Conservation (phyloP, 2,888 invertebrate genomes). For the Zygogramma bicolorata region DNA sequence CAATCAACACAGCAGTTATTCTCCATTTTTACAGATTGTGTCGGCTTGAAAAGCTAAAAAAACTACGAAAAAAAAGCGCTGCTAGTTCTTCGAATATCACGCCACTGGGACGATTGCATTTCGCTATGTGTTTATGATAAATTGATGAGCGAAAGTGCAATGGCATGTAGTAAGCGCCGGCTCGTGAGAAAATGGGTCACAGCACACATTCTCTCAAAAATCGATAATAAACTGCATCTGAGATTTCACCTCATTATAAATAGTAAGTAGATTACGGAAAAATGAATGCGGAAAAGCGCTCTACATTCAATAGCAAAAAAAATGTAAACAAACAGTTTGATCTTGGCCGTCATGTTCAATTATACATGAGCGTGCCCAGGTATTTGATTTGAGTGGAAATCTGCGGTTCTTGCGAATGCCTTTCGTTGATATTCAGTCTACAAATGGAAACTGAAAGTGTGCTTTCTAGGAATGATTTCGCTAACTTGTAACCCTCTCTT, state of each 20-base stretch:
- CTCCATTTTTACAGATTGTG: too few species aligned
- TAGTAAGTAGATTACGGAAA: constrained; percentile 57
- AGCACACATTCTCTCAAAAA: constrained; percentile 59
- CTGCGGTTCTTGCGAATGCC: background rate
- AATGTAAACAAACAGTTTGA: constrained; percentile 8
- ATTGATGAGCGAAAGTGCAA: constrained; percentile 50
- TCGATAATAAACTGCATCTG: constrained; percentile 38
- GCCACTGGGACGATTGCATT: constrained; percentile 5
- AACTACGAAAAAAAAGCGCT: background rate
- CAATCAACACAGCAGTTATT: too few species aligned
- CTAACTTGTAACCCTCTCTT: too few species aligned
- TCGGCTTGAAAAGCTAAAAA: too few species aligned
- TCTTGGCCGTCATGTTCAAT: constrained; percentile 5
- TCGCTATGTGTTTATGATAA: constrained; percentile 37
- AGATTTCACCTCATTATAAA: constrained; percentile 44
- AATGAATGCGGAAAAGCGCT: constrained; percentile 59
- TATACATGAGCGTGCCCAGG: background rate
- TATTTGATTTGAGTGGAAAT: background rate
- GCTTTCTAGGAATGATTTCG: background rate
- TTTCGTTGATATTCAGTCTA: background rate
- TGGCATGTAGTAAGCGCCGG: constrained; percentile 49
- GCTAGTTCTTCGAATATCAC: background rate
- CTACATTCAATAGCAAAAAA: constrained; percentile 42
- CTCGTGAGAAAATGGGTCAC: constrained; percentile 59
- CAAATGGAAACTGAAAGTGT: background rate